Conservation (phyloP, 2,113 vertebrate genomes). For the Lophochroa leadbeateri region DNA sequence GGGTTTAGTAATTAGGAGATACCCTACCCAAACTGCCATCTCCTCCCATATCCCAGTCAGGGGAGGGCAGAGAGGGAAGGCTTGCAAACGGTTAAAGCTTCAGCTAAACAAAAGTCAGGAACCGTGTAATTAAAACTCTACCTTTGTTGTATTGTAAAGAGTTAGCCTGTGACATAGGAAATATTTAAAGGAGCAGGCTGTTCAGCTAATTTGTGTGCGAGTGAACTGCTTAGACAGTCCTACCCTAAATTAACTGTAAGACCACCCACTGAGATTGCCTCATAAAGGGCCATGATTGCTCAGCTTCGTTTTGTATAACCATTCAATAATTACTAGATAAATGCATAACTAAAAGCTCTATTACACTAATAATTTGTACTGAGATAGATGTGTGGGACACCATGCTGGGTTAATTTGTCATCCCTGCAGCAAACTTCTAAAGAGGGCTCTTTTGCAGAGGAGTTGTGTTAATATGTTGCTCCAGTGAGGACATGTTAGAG, state of each 20-base stretch:
- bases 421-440: conserved; percentile 77
- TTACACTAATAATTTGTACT: conserved; percentile 82
- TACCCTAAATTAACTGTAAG: conserved; percentile 81
- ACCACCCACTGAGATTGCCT: conserved; percentile 78
- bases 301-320: conserved; percentile 73
- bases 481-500: conserved; percentile 70
- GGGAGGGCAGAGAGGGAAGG: conserved; percentile 43
- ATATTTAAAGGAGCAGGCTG: conserved; percentile 81
- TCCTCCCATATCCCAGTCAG: not conserved
- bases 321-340: conserved; percentile 84
- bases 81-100: conserved; percentile 75
- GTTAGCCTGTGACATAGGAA: conserved; percentile 79
- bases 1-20: conserved; percentile 57
- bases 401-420: conserved; percentile 83
- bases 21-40: conserved; percentile 31
- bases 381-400: conserved; percentile 79
- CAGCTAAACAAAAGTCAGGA: conserved; percentile 81
- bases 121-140: conserved; percentile 83
- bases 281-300: conserved; percentile 76
- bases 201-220: conserved; percentile 79
- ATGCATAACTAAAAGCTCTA: conserved; percentile 84
- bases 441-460: conserved; percentile 68
- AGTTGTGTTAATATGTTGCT: conserved; percentile 69
- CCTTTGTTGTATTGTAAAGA: conserved; percentile 80
- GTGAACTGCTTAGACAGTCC: conserved; percentile 74